Conservation (phyloP, 2,797 vertebrate genomes). For the Streptopelia turtur region DNA sequence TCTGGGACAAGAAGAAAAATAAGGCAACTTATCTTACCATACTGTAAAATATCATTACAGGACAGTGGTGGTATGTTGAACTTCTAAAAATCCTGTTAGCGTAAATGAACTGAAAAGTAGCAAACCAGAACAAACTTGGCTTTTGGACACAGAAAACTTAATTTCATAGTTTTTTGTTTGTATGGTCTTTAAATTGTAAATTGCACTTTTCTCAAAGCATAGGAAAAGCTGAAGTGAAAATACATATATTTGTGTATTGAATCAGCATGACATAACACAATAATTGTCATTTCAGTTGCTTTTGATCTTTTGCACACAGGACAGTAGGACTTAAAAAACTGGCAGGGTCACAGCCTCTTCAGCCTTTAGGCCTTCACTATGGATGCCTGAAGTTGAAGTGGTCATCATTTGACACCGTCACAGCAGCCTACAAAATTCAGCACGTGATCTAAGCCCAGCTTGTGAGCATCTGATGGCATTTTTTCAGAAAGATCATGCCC, state of each 20-base stretch:
- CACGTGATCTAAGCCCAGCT: background rate
- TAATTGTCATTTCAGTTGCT: background rate
- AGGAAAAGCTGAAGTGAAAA: background rate
- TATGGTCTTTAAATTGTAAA: background rate
- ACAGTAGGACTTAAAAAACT: background rate
- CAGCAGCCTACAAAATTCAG: background rate
- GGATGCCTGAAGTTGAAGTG: background rate
- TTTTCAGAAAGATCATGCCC: background rate
- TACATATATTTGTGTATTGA: background rate
- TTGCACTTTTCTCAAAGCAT: background rate
- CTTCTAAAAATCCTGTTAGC: background rate
- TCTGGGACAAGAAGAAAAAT: background rate
- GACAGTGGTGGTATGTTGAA: background rate
- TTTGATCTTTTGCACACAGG: background rate
- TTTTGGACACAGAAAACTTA: background rate
- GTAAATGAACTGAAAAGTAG: background rate
- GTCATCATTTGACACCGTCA: background rate
- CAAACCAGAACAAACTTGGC: background rate
- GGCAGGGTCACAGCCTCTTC: background rate
- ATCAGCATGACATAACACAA: background rate
- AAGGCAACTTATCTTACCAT: background rate
- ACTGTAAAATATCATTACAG: background rate
- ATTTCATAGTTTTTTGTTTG: background rate
- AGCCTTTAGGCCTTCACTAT: background rate
- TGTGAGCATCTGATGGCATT: background rate